Conservation (phyloP, 2,888 invertebrate species). For the Euzophera pinguis region DNA sequence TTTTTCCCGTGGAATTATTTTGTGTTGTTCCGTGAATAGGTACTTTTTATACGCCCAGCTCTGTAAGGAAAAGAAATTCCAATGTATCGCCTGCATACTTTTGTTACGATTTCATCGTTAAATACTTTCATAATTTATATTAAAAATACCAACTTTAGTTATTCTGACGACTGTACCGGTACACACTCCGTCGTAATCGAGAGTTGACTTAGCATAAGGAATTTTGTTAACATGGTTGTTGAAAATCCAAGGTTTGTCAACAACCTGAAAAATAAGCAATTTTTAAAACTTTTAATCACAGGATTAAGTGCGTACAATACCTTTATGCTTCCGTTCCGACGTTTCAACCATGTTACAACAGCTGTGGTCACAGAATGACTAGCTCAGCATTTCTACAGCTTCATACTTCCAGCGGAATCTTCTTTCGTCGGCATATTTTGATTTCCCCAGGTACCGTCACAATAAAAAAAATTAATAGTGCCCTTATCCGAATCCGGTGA, state of each 20-base stretch:
- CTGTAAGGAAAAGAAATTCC: conserved; percentile 24
- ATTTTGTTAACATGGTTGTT: conserved; percentile 46
- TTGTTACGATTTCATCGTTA: too few species aligned
- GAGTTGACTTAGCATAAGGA: conserved; percentile 38
- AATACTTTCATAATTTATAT: background rate
- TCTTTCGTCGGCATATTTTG: too few species aligned
- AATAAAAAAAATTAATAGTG: too few species aligned
- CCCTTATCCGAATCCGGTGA: too few species aligned
- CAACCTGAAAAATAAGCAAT: conserved; percentile 28
- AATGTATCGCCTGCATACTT: background rate
- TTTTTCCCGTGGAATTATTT: conserved; percentile 21
- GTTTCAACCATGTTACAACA: too few species aligned
- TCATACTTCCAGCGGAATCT: too few species aligned
- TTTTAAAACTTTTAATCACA: too few species aligned
- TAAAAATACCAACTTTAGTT: conserved; percentile 30
- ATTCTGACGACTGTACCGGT: conserved; percentile 35
- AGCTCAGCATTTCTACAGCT: too few species aligned
- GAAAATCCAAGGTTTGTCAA: conserved; percentile 38
- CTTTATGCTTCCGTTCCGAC: too few species aligned
- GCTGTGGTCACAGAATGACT: too few species aligned
- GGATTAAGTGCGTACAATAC: too few species aligned
- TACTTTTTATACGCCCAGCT: conserved; percentile 35
- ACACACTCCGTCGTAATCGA: conserved; percentile 53
- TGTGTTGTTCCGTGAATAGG: conserved; percentile 27
- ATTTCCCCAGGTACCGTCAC: too few species aligned